Percentiles rank a stretch among this genome's conserved stretches.
These are phyloP conservation scores for Hydropsyche tenuis DNA, from an alignment of 1,140 invertebrate species.

Conservation along the genomic window DNA sequence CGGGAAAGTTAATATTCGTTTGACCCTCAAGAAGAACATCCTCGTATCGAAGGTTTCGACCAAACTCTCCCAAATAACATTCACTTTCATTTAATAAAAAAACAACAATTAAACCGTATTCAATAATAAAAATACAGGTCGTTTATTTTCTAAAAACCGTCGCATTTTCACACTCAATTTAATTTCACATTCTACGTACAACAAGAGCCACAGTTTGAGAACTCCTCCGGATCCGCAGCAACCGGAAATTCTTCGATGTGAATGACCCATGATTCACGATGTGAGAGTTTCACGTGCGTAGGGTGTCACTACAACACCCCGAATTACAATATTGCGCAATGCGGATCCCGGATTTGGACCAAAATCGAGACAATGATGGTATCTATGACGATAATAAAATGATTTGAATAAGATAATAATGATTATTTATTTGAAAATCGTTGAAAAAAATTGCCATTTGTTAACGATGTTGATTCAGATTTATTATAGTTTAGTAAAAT, in stretches of 20 bases:
- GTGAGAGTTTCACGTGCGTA: slow-evolving; percentile 13
- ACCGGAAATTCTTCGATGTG: neutral
- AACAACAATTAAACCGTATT: no score
- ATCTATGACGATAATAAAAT: no score
- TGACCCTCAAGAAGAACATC: slow-evolving; percentile 23
- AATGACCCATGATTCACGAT: neutral
- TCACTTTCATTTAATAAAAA: no score
- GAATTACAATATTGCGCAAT: neutral
- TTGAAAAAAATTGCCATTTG: no score
- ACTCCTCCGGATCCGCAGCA: neutral
- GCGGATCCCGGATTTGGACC: neutral
- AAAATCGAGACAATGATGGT: no score
- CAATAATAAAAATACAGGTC: neutral
- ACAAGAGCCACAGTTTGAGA: neutral
- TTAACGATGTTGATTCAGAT: no score
- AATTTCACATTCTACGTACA: no score
- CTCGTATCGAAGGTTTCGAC: slow-evolving; percentile 14
- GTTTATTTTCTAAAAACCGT: no score
- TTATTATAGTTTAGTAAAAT: no score
- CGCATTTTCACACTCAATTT: no score
- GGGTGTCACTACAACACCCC: neutral
- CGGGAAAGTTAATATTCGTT: slow-evolving; percentile 27
- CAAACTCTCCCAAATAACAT: neutral
- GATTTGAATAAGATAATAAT: no score
- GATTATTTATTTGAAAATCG: no score